Conservation (phyloP, 2,888 invertebrate genomes). For the Cheilosia pagana region DNA sequence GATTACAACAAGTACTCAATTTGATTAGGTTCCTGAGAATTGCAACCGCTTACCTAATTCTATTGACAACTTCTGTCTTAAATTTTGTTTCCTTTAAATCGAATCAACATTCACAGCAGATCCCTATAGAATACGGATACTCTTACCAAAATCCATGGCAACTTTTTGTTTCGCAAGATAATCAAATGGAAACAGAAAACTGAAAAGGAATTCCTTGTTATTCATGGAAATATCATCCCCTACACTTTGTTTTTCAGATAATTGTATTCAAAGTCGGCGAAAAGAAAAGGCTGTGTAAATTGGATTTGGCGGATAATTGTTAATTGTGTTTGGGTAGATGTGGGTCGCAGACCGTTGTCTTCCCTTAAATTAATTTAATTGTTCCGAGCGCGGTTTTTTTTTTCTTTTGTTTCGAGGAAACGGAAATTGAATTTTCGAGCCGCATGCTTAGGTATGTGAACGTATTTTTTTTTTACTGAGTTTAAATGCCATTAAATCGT, state of each 20-base stretch:
- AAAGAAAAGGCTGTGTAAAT: not conserved
- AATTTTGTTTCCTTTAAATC: too few species aligned
- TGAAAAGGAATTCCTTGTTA: not conserved
- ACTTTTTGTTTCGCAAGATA: not conserved
- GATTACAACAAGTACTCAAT: too few species aligned
- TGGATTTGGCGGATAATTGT: not conserved
- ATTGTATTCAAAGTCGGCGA: not conserved
- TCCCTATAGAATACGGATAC: too few species aligned
- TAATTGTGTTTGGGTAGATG: not conserved
- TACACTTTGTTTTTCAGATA: not conserved
- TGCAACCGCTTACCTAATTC: too few species aligned
- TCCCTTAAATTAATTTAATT: slow-evolving; percentile 6
- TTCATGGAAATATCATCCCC: not conserved
- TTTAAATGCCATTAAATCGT: too few species aligned
- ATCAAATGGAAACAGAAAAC: not conserved
- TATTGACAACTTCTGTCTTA: too few species aligned
- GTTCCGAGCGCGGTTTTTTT: slow-evolving; percentile 1
- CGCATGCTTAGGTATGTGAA: not conserved
- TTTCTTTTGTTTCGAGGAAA: not conserved
- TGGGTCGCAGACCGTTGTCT: not conserved
- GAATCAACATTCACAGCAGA: too few species aligned
- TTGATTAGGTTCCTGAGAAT: too few species aligned
- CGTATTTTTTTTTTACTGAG: not conserved
- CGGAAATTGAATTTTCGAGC: not conserved
- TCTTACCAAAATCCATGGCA: too few species aligned